Conservation (phyloP, 2,113 vertebrate species). For the Neodon shergylaensis region DNA sequence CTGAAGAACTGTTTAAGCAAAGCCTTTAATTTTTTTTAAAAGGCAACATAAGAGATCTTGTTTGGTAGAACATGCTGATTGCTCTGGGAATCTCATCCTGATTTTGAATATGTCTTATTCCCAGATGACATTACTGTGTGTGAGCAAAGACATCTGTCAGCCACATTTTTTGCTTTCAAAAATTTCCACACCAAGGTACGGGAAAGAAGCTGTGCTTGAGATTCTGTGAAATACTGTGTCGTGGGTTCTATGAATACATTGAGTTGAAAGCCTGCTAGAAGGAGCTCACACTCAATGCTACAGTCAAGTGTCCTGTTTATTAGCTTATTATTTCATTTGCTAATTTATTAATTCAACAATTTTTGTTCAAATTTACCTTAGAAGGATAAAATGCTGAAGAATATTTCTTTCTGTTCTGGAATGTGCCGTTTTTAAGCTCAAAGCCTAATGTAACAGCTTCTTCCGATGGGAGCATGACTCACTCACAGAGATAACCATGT, state of each 20-base stretch:
- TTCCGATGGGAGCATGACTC: neutral
- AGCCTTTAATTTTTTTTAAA: neutral
- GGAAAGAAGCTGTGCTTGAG: neutral
- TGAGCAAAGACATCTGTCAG: neutral
- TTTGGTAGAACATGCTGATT: constrained; percentile 13
- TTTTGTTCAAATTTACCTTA: constrained; percentile 27
- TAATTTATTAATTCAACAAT: neutral
- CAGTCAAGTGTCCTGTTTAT: neutral
- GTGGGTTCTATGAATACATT: neutral
- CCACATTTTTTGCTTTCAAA: neutral
- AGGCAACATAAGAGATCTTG: neutral
- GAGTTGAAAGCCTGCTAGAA: neutral
- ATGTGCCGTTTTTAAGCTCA: neutral
- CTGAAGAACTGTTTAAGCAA: neutral
- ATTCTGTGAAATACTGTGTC: neutral
- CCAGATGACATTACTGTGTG: neutral
- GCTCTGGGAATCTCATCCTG: neutral
- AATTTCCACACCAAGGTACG: neutral
- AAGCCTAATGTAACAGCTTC: neutral
- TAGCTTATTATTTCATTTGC: neutral
- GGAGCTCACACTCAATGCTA: neutral
- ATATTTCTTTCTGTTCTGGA: neutral
- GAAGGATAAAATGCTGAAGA: neutral
- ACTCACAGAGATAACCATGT: neutral
- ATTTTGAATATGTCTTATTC: constrained; percentile 21